Conservation (phyloP, 2,888 invertebrate genomes). For the Alentia gelatinosa region DNA sequence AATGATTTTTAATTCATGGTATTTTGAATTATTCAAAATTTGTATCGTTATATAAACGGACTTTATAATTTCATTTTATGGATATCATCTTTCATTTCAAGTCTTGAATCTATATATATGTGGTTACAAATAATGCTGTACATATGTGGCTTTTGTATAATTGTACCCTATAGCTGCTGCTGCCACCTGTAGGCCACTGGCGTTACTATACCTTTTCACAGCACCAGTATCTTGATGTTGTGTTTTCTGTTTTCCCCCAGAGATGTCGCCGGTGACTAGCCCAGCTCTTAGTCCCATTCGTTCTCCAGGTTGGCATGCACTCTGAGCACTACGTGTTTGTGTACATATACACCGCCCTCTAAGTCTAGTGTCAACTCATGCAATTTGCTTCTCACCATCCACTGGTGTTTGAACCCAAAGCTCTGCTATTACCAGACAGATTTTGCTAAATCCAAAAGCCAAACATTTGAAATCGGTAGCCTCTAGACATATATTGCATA, state of each 20-base stretch:
- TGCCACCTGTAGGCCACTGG: not conserved
- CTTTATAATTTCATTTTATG: too few relatives aligned
- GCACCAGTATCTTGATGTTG: constrained; percentile 3
- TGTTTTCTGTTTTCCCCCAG: constrained; percentile 34
- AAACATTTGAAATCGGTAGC: too few relatives aligned
- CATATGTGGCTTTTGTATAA: too few relatives aligned
- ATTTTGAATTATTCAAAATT: too few relatives aligned
- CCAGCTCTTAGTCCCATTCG: constrained; percentile 41
- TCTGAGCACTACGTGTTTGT: not conserved
- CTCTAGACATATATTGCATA: too few relatives aligned
- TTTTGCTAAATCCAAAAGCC: too few relatives aligned
- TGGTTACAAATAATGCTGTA: too few relatives aligned
- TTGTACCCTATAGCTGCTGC: too few relatives aligned
- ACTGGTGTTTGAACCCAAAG: not conserved
- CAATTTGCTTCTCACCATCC: not conserved
- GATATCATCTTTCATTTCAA: too few relatives aligned
- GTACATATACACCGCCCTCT: not conserved
- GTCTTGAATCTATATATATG: too few relatives aligned
- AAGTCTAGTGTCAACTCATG: not conserved
- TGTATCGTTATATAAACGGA: too few relatives aligned
- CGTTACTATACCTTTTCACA: not conserved
- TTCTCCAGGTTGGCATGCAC: constrained; percentile 40
- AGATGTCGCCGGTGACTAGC: constrained; percentile 48
- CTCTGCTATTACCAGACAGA: not conserved
- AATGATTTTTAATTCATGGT: too few relatives aligned